Base-by-base conservation (phyloP, 2,113 vertebrate species). In the Syrrhaptes paradoxus region DNA sequence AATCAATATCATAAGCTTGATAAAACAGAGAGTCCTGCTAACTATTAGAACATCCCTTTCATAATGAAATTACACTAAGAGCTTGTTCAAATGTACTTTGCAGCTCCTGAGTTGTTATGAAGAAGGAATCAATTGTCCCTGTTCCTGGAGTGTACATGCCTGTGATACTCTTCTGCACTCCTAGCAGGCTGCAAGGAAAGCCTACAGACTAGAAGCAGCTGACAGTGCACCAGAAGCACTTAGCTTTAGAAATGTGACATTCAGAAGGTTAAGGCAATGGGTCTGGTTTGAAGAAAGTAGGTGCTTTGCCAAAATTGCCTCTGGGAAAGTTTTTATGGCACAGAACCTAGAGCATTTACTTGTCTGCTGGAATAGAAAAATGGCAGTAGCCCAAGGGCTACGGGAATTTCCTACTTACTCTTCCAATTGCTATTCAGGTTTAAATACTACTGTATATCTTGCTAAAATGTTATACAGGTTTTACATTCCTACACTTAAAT, bases 31-130 rank as follows among this genome's bases (percentile, higher is more conserved):
- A 89, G 75, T 78, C 74, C 48, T 10, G n/a, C 81, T 97, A 96
- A 97, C 95, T 92, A 79, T 88, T 92, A 95, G 94, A 96, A 93
- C 71, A 86, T 92, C 82, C 51, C 72, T 93, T 83, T 91, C 77
- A 93, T 89, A 19, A 46, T 31, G 71, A 97, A 97, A 95, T 96
- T 83, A 95, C 55, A 95, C 32, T 10, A 85, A 97, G 81, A 91
- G 58, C 71, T 95, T 96, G 72, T 48, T 95, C 36, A 82, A 94
- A 92, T 29, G 79, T 87, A 91, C 59, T 78, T 81, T 79, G 75
- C 63, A 96, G 85, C 80, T 90, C 86, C 93, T 82, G 89, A 52
- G 78, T n/a, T 77, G 61, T 73, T 86, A 26, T 49, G 95, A 92
- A 95, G 93, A 94, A 88, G 73, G 96, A 97, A 95, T 90, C 36